phyloP scores from a whole-genome alignment of 1,140 invertebrate genomes.

The Homalodisca vitripennis region DNA sequence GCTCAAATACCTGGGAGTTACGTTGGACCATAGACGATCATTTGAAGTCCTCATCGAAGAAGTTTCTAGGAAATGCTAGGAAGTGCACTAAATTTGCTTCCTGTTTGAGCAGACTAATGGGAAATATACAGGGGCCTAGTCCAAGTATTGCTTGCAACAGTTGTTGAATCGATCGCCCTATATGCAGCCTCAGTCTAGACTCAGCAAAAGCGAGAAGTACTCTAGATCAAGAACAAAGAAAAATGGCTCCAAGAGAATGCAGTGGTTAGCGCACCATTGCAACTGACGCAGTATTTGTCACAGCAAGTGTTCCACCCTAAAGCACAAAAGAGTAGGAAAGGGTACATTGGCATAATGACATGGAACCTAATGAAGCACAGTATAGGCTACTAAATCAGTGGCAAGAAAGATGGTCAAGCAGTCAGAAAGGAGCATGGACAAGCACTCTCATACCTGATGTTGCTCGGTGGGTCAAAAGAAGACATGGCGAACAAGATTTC shows the following conservation, averaged over 20 bases:
- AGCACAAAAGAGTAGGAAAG: not conserved
- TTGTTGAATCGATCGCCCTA: not conserved
- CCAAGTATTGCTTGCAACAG: not conserved
- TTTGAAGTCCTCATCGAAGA: not conserved
- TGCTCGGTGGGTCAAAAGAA: conserved; percentile 30
- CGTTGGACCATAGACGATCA: not conserved
- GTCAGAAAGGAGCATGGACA: conserved; percentile 35
- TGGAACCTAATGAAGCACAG: not conserved
- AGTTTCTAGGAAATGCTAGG: too few species aligned
- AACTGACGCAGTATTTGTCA: conserved; percentile 2
- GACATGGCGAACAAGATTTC: conserved; percentile 38
- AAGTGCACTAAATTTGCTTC: not conserved
- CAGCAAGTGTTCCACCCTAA: not conserved
- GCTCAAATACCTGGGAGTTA: too few species aligned
- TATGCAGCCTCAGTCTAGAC: not conserved
- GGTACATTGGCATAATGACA: not conserved
- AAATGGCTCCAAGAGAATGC: not conserved
- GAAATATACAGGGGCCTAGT: not conserved
- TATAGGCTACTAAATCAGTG: conserved; percentile 24
- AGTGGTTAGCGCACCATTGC: not conserved
- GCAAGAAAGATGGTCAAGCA: conserved; percentile 33
- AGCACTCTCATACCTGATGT: conserved; percentile 35
- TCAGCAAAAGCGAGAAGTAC: not conserved
- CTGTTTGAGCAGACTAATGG: not conserved
- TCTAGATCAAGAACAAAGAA: not conserved